Evolutionary conservation across 2,113 vertebrate genomes (phyloP).

Genomic region (Otolemur garnettii): DNA sequence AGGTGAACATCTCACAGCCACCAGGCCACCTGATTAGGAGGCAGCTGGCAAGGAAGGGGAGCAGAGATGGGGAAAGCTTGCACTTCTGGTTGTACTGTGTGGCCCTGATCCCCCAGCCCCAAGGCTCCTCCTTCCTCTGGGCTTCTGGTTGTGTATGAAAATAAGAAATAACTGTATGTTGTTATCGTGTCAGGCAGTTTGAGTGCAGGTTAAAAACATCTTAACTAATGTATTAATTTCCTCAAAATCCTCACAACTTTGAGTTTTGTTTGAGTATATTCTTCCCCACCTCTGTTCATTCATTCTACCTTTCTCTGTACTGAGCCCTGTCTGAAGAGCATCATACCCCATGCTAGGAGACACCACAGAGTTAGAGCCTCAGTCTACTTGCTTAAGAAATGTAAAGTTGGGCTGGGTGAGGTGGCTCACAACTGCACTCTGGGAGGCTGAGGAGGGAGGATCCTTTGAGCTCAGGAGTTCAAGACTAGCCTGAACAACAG

Average conservation of each 20-base stretch:
- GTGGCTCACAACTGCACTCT: no score
- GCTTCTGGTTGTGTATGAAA: not conserved
- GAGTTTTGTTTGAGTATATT: not conserved
- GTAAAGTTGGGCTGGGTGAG: not conserved
- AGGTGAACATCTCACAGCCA: not conserved
- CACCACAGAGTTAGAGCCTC: not conserved
- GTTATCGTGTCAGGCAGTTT: not conserved
- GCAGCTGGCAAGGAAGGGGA: not conserved
- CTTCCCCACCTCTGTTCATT: not conserved
- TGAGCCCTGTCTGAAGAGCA: not conserved
- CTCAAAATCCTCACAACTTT: not conserved
- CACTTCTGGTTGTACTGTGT: not conserved
- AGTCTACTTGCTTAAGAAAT: not conserved
- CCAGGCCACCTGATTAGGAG: not conserved
- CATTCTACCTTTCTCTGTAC: not conserved
- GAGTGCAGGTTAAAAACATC: not conserved
- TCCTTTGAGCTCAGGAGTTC: no score
- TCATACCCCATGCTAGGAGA: not conserved
- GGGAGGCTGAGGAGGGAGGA: no score
- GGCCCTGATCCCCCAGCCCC: not conserved
- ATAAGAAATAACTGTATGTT: not conserved
- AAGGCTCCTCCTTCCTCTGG: not conserved
- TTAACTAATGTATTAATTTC: not conserved
- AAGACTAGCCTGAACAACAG: no score
- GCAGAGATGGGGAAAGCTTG: not conserved